These are phyloP conservation scores for Hystrix cristata DNA, from an alignment of 2,113 vertebrate species.

Conservation along the genomic window DNA sequence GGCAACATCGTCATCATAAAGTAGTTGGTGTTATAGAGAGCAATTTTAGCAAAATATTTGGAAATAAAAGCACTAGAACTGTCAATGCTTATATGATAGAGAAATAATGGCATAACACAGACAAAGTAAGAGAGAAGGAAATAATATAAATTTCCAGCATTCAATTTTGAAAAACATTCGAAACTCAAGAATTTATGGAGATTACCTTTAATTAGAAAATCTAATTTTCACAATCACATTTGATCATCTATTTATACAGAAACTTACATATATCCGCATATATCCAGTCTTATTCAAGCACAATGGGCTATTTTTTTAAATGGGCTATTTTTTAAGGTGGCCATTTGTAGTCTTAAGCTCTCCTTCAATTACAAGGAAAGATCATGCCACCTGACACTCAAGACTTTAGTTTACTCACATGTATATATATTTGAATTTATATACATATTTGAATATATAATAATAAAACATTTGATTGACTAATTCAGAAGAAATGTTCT, in stretches of 20 bases:
- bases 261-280: neutral
- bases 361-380: neutral
- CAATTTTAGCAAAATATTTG: slow-evolving; percentile 24
- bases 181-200: neutral
- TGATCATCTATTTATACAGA: neutral
- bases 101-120: neutral
- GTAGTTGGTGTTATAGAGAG: neutral
- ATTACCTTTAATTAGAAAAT: neutral
- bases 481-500: neutral
- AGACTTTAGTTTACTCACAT: neutral
- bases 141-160: neutral
- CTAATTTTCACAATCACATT: neutral
- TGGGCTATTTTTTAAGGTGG: neutral
- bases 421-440: neutral
- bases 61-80: neutral
- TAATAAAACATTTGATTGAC: neutral
- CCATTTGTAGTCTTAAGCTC: neutral
- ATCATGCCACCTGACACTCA: neutral
- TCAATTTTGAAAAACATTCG: neutral
- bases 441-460: neutral
- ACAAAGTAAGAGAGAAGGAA: neutral
- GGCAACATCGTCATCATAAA: neutral
- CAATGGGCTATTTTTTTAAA: neutral
- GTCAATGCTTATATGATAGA: neutral
- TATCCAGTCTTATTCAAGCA: neutral